Conservation (phyloP, 1,140 invertebrate species). For the Hylaeus volcanicus region DNA sequence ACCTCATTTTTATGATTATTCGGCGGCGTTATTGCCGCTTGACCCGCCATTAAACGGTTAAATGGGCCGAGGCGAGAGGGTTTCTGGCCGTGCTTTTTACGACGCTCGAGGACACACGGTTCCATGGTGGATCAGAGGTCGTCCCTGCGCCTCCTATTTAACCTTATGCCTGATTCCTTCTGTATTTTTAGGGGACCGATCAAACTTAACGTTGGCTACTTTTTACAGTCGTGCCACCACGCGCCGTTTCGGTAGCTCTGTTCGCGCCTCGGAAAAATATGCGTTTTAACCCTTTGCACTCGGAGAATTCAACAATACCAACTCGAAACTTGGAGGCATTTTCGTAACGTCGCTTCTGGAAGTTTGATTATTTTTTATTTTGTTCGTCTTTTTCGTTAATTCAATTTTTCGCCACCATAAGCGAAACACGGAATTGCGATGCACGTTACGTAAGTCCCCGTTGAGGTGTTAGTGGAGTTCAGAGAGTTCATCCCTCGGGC, state of each 20-base stretch:
- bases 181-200: slow-evolving; percentile 8
- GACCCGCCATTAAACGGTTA: slow-evolving; percentile 73
- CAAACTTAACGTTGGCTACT: slow-evolving; percentile 21
- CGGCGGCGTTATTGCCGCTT: slow-evolving; percentile 71
- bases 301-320: no score
- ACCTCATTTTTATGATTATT: slow-evolving; percentile 74
- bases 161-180: slow-evolving; percentile 34
- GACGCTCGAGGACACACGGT: slow-evolving; percentile 54
- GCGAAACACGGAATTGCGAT: no score
- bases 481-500: no score
- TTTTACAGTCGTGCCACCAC: not conserved
- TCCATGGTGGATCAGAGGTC: slow-evolving; percentile 46
- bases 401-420: no score
- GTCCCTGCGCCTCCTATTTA: slow-evolving; percentile 26
- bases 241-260: not conserved
- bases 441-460: no score
- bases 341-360: no score
- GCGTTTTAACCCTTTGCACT: not conserved
- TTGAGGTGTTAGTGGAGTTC: no score
- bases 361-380: no score
- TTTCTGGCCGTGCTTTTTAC: slow-evolving; percentile 57
- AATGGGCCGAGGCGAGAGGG: slow-evolving; percentile 62
- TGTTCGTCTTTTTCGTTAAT: no score
- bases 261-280: not conserved
- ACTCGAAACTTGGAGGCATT: no score